Conservation (phyloP, 2,113 vertebrate species). For the Trichechus manatus region DNA sequence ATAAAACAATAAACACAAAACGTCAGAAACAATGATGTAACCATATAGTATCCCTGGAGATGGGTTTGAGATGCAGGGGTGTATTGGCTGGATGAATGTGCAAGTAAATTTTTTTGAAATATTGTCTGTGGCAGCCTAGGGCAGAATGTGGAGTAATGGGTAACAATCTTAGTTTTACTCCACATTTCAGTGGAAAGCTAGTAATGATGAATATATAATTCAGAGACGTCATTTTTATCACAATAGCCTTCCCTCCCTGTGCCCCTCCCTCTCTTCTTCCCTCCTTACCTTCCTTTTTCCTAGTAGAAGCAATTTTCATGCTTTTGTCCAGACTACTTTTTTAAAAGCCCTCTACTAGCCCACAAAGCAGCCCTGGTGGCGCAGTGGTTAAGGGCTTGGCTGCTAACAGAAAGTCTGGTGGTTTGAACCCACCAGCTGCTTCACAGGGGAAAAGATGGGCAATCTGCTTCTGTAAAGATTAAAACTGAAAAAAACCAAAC, state of each 20-base stretch:
- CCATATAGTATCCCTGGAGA: neutral
- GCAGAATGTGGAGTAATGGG: neutral
- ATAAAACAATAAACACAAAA: neutral
- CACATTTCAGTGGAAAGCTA: slow-evolving; percentile 33
- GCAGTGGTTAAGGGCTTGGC: too few relatives aligned
- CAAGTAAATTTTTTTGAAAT: slow-evolving; percentile 31
- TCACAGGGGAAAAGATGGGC: neutral
- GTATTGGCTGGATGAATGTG: neutral
- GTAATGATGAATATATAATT: neutral
- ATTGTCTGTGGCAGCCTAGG: neutral
- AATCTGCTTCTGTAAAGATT: too few relatives aligned
- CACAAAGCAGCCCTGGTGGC: neutral
- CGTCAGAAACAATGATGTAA: neutral
- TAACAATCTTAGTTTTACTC: neutral
- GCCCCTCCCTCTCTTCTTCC: neutral
- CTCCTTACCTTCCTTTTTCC: neutral
- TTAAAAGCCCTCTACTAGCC: neutral
- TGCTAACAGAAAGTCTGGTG: too few relatives aligned
- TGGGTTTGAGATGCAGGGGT: neutral
- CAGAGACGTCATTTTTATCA: neutral
- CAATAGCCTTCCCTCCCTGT: neutral
- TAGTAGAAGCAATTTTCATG: neutral
- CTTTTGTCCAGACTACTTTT: neutral
- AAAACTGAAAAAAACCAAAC: too few relatives aligned
- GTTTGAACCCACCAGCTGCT: neutral